A percentile compares a stretch with the other conserved stretches of the same genome.
These are phyloP conservation scores for Chironomus tepperi DNA, from an alignment of 1,140 invertebrate genomes.

Conservation along the genomic window DNA sequence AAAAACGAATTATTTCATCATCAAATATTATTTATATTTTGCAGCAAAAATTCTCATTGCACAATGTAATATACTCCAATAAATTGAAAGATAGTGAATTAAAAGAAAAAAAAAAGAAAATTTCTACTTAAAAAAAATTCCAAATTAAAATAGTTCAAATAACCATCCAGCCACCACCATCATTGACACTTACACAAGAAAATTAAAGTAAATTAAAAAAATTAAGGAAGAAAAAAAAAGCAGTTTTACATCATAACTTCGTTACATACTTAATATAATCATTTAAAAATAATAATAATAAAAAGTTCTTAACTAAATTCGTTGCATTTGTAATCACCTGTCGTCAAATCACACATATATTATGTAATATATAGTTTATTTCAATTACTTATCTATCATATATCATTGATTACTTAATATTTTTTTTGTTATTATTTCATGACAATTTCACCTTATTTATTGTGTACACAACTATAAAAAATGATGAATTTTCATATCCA, in stretches of 20 bases:
- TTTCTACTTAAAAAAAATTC: neutral
- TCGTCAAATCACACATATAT: neutral
- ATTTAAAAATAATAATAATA: neutral
- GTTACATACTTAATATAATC: neutral
- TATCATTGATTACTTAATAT: too few relatives aligned
- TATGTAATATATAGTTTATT: too few relatives aligned
- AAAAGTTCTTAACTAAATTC: neutral
- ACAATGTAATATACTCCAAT: slow-evolving; percentile 8
- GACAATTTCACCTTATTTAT: too few relatives aligned
- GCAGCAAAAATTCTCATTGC: neutral
- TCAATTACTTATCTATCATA: too few relatives aligned
- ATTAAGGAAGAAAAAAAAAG: neutral
- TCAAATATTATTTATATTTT: neutral
- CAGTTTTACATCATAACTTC: neutral
- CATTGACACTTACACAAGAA: too few relatives aligned
- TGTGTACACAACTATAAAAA: too few relatives aligned
- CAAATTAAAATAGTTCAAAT: neutral
- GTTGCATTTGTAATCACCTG: slow-evolving; percentile 12
- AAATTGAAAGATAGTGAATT: neutral
- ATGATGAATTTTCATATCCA: too few relatives aligned
- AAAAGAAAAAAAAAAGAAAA: neutral
- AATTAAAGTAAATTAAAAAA: neutral
- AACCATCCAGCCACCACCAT: too few relatives aligned
- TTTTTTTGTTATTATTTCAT: too few relatives aligned
- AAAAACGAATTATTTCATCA: neutral